phyloP scores from a whole-genome alignment of 2,797 vertebrate genomes.

The Urosaurus nigricauda region DNA sequence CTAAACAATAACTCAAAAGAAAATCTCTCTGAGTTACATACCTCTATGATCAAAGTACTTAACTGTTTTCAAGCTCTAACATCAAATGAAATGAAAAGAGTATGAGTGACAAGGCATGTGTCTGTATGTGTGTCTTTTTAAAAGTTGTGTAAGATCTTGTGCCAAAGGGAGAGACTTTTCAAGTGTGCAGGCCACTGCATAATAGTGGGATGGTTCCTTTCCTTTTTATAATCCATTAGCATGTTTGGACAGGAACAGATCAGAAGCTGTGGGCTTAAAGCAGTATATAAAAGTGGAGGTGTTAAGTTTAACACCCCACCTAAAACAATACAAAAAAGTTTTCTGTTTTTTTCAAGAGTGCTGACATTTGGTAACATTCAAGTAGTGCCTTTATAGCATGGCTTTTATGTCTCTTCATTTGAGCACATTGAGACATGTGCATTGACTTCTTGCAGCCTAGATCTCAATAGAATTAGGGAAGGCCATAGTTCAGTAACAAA shows the following conservation, averaged over 20 bases:
- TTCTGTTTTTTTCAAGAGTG: conserved; percentile 26
- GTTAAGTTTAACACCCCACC: conserved; percentile 52
- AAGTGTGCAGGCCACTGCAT: conserved; percentile 60
- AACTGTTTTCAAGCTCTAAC: not conserved
- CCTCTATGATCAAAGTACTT: not conserved
- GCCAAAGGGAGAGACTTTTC: conserved; percentile 34
- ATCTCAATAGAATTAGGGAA: too few relatives aligned
- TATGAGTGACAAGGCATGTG: conserved; percentile 64
- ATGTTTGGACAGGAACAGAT: conserved; percentile 62
- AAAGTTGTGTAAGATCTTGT: conserved; percentile 68
- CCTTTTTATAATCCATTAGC: conserved; percentile 54
- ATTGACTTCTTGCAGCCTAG: not conserved
- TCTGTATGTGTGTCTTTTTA: conserved; percentile 45
- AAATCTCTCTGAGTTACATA: not conserved
- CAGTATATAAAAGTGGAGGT: conserved; percentile 43
- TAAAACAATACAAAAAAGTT: conserved; percentile 49
- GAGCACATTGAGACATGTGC: not conserved
- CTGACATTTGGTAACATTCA: not conserved
- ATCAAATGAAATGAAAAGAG: conserved; percentile 36
- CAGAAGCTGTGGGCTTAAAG: conserved; percentile 48
- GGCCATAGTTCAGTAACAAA: not conserved
- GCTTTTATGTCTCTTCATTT: conserved; percentile 21
- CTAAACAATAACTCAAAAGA: not conserved
- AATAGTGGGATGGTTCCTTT: conserved; percentile 60
- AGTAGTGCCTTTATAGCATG: not conserved